phyloP scores from a whole-genome alignment of 2,113 vertebrate genomes.

The Esox niger region DNA sequence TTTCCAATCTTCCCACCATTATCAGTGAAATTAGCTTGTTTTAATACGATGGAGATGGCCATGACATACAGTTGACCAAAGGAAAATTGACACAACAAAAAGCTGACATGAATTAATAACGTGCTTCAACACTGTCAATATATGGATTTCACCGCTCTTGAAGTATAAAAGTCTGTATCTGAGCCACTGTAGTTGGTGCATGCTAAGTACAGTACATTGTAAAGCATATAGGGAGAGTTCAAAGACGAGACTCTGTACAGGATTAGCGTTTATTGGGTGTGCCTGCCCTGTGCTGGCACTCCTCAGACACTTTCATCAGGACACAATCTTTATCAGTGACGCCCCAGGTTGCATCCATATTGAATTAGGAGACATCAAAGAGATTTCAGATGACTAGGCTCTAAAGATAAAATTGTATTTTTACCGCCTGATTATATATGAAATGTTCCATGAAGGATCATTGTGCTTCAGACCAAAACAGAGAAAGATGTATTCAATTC shows the following conservation, averaged over 20 bases:
- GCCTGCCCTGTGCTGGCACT: constrained; percentile 34
- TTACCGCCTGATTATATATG: constrained; percentile 59
- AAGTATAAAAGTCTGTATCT: neutral
- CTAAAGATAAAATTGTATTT: constrained; percentile 67
- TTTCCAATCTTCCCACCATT: neutral
- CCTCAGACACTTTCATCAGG: constrained; percentile 47
- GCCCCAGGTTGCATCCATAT: constrained; percentile 69
- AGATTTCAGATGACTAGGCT: constrained; percentile 63
- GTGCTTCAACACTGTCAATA: neutral
- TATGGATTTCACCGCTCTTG: neutral
- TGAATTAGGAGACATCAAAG: constrained; percentile 75
- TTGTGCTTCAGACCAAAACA: constrained; percentile 29
- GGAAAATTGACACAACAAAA: neutral
- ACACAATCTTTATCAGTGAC: constrained; percentile 59
- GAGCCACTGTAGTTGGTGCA: neutral
- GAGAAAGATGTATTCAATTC: constrained; percentile 14
- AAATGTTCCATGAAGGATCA: constrained; percentile 54
- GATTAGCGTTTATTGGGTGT: constrained; percentile 42
- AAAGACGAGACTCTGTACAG: constrained; percentile 48
- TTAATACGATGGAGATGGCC: neutral
- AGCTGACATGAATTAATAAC: neutral
- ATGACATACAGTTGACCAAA: neutral
- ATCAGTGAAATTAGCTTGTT: neutral
- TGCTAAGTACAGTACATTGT: constrained; percentile 26
- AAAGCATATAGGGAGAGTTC: constrained; percentile 27